Evolutionary conservation across 1,140 invertebrate genomes (phyloP).

Genomic region (Hyles euphorbiae): DNA sequence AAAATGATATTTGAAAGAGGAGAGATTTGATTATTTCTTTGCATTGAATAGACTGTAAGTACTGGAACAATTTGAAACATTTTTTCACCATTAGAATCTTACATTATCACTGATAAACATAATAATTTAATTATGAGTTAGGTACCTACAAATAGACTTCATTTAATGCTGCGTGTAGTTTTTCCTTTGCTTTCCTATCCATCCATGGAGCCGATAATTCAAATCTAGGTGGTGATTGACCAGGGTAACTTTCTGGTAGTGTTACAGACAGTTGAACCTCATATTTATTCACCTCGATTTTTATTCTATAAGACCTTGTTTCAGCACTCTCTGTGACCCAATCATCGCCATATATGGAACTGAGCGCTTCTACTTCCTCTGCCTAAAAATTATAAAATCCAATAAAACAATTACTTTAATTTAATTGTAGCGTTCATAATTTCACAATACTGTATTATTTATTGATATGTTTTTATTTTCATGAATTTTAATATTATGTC

Average conservation of each 20-base stretch:
- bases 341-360: constrained; percentile 85
- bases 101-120: too few relatives aligned
- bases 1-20: too few relatives aligned
- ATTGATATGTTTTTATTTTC: too few relatives aligned
- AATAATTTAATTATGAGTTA: neutral
- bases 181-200: constrained; percentile 74
- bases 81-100: too few relatives aligned
- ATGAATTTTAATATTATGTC: too few relatives aligned
- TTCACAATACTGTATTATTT: too few relatives aligned
- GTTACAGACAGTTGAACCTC: constrained; percentile 77
- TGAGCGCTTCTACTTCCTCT: constrained; percentile 85
- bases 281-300: constrained; percentile 68
- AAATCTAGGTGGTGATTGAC: constrained; percentile 79
- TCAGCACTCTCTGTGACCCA: constrained; percentile 79
- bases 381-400: constrained; percentile 46
- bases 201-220: constrained; percentile 85
- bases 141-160: constrained; percentile 81
- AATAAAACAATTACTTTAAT: too few relatives aligned
- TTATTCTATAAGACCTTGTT: constrained; percentile 76
- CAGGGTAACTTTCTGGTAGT: constrained; percentile 80
- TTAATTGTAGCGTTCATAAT: too few relatives aligned
- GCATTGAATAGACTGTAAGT: too few relatives aligned
- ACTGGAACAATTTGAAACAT: too few relatives aligned
- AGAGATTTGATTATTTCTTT: too few relatives aligned
- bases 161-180: constrained; percentile 77